These are phyloP conservation scores for Pitta sordida DNA, from an alignment of 2,113 vertebrate species.

Conservation along the genomic window DNA sequence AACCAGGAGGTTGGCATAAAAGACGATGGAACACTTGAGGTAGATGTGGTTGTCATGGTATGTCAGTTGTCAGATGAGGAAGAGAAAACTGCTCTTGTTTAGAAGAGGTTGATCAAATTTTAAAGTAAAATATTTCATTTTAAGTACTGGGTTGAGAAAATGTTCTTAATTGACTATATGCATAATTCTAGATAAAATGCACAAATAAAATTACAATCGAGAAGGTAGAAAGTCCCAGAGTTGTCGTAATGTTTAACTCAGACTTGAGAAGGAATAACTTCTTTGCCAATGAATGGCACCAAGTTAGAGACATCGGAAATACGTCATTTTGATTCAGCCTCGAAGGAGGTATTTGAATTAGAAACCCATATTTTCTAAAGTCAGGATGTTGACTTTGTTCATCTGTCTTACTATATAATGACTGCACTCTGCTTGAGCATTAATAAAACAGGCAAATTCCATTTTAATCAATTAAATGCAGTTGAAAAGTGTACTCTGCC, in stretches of 20 bases:
- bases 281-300: neutral
- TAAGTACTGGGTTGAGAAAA: neutral
- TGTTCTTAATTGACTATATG: neutral
- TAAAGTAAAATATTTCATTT: neutral
- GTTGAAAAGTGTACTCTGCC: neutral
- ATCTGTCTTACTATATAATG: neutral
- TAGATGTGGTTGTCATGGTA: slow-evolving; percentile 67
- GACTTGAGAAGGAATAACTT: neutral
- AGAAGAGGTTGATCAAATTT: neutral
- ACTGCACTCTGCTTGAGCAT: neutral
- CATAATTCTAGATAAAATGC: neutral
- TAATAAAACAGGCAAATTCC: neutral
- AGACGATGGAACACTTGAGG: slow-evolving; percentile 63
- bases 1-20: slow-evolving; percentile 61
- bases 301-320: neutral
- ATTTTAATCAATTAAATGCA: neutral
- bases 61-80: neutral
- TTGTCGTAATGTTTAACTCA: neutral
- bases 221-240: neutral
- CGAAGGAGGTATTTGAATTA: neutral
- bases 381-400: neutral
- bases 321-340: neutral
- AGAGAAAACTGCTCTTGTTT: neutral
- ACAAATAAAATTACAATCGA: neutral
- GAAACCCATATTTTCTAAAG: neutral